These are phyloP conservation scores for Haliclona indistincta DNA, from an alignment of 37 sponge, comb jelly and placozoan genomes.

Conservation along the genomic window DNA sequence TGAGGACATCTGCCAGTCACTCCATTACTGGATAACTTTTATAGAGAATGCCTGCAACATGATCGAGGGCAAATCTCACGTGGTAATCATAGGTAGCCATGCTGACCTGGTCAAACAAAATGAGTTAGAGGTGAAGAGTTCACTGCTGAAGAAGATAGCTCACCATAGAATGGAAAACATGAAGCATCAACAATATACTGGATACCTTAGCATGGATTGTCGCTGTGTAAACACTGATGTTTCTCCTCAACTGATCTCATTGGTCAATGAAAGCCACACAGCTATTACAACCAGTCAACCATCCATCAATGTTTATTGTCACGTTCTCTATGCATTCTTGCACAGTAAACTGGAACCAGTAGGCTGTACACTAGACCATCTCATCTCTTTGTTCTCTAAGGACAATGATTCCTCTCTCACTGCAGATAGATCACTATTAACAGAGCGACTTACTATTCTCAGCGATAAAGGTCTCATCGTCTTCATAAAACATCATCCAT, in stretches of 20 bases:
- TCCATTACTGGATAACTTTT: conserved; percentile 24
- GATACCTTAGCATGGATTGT: background rate
- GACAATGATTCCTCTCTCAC: background rate
- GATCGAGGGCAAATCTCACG: background rate
- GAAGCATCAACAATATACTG: background rate
- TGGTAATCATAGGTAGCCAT: conserved; percentile 5
- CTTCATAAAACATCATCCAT: background rate
- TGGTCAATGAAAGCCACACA: background rate
- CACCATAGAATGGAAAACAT: background rate
- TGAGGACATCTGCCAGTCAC: background rate
- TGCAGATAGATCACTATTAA: background rate
- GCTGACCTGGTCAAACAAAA: too few relatives aligned
- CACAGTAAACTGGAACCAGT: too few relatives aligned
- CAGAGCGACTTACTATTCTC: background rate
- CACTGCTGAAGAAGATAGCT: background rate
- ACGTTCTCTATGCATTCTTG: background rate
- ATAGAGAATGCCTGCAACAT: background rate
- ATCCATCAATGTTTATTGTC: background rate
- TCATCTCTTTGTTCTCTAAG: background rate
- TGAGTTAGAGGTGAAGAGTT: too few relatives aligned
- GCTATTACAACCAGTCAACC: background rate
- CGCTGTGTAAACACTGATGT: background rate
- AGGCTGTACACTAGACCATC: too few relatives aligned
- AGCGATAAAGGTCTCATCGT: conserved; percentile 21
- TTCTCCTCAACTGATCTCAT: background rate